Base-by-base conservation (phyloP, 2,797 vertebrate species). In the Sylvia borin region DNA sequence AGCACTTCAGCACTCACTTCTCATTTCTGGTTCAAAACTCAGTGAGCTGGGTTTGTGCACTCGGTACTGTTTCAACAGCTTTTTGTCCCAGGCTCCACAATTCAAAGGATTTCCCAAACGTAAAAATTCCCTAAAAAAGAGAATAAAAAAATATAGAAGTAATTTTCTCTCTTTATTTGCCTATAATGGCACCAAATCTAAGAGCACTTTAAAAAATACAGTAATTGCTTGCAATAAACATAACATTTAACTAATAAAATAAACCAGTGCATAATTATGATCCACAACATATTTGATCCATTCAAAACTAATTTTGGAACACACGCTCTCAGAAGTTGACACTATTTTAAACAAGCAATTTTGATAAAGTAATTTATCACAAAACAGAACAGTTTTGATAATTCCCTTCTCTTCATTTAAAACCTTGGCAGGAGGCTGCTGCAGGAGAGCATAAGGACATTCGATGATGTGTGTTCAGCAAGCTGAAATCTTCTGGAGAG, bases 11-110 rank as follows among this genome's bases (percentile, higher is more conserved):
- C 62, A 97, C 99, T 98, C 98, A 99, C 99, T 99, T 98, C 99
- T 99, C 98, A 98, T 98, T 93, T 99, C 99, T 1, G 98, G 98
- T 72, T 99, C 99, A 75, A 98, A 99, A 97, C 99, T 99, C 76
- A 99, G 97, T 1, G 99, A 99, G 96, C 99, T 99, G 8, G 99
- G 99, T 88, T 99, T 99, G 98, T 99, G 99, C 50, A 99, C 98
- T 22, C 99, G 98, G 80, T 99, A 99, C 88, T 99, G 99, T 90
- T 99, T 99, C 88, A 99, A 96, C 4, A 99, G 98, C 96, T 99
- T 99, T 98, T 99, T 99, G 97, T 99, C 99, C 99, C 99, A 99
- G 81, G 99, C 99, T 9, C 99, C 99, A 0, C 99, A 99, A 97
- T 99, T 99, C 97, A 99, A 97, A 95, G 99, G 99, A 97, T 99